These are phyloP conservation scores for Acronicta alni DNA, from an alignment of 2,888 invertebrate genomes.

Conservation along the genomic window DNA sequence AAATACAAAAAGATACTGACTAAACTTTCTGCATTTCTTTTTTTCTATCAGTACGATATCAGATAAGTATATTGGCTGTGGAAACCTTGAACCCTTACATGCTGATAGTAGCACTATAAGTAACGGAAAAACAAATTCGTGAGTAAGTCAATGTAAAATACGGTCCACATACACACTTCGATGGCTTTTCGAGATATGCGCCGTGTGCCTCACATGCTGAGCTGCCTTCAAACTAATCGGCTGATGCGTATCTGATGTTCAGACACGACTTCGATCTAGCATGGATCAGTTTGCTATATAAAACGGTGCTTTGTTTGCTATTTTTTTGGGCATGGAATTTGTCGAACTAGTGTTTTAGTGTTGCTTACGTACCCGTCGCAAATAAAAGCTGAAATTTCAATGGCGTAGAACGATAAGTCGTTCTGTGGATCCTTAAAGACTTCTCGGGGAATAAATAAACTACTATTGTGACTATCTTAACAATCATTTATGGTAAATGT, in stretches of 20 bases:
- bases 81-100: not conserved
- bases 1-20: too few relatives aligned
- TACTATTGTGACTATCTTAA: too few relatives aligned
- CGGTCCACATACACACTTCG: slow-evolving; percentile 47
- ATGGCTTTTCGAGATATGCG: slow-evolving; percentile 44
- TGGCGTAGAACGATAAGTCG: too few relatives aligned
- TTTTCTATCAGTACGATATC: too few relatives aligned
- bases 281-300: slow-evolving; percentile 25
- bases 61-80: too few relatives aligned
- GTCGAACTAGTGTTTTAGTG: not conserved
- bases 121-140: slow-evolving; percentile 46
- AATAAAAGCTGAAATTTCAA: too few relatives aligned
- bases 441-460: too few relatives aligned
- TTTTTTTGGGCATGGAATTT: slow-evolving; percentile 6
- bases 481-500: too few relatives aligned
- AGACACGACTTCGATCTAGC: slow-evolving; percentile 35
- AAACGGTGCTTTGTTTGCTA: slow-evolving; percentile 6
- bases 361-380: too few relatives aligned
- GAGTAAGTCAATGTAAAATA: slow-evolving; percentile 47
- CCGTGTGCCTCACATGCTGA: slow-evolving; percentile 47
- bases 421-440: too few relatives aligned
- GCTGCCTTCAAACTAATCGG: slow-evolving; percentile 64
- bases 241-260: slow-evolving; percentile 65
- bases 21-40: too few relatives aligned
- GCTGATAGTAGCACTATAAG: slow-evolving; percentile 30